Conservation (phyloP, 2,797 vertebrate genomes). For the Macrochelys suwanniensis region DNA sequence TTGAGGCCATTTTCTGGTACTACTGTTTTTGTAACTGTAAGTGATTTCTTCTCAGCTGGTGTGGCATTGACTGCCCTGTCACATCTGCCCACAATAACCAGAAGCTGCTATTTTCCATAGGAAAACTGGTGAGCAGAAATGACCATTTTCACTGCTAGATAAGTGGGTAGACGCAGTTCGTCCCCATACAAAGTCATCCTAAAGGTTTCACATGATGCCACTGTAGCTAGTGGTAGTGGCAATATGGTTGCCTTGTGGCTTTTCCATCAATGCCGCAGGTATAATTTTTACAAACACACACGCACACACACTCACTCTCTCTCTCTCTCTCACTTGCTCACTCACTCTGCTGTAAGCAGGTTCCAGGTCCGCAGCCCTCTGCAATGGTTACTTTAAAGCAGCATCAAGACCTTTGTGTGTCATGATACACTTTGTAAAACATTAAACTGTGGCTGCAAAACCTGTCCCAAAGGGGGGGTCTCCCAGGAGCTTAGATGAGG, state of each 20-base stretch:
- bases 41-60: conserved; percentile 7
- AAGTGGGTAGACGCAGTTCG: background rate
- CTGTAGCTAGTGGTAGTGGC: background rate
- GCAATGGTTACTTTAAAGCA: background rate
- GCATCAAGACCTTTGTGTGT: background rate
- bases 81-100: background rate
- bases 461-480: background rate
- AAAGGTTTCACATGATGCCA: conserved; percentile 1
- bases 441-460: background rate
- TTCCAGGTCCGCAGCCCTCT: background rate
- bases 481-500: background rate
- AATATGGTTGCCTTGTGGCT: conserved; percentile 3
- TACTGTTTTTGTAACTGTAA: background rate
- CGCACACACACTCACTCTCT: too few relatives aligned
- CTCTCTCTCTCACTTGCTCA: too few relatives aligned
- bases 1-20: background rate
- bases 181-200: background rate
- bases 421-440: background rate
- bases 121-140: conserved; percentile 29
- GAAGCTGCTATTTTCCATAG: conserved; percentile 1
- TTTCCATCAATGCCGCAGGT: background rate
- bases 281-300: background rate
- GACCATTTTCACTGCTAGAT: conserved; percentile 7
- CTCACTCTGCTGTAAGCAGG: background rate
- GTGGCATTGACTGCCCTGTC: background rate